Evolutionary conservation across 2,113 vertebrate genomes (phyloP).

Genomic region (Rhineura floridana): DNA sequence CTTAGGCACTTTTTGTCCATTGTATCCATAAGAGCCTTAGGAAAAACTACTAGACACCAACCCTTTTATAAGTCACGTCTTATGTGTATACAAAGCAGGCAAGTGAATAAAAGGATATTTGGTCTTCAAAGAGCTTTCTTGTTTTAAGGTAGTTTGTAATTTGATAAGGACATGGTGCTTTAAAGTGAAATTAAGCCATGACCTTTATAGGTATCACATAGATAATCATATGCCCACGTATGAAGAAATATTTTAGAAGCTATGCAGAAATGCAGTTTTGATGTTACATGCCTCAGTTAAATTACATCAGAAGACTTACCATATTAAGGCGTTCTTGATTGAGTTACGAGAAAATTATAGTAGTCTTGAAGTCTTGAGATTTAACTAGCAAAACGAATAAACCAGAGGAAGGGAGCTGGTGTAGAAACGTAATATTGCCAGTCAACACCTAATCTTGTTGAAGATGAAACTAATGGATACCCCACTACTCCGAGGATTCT

Average conservation of each 20-base stretch:
- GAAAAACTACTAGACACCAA: neutral
- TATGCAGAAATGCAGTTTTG: neutral
- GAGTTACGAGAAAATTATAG: too few species aligned
- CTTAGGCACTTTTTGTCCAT: neutral
- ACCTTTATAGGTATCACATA: neutral
- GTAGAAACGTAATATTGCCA: too few species aligned
- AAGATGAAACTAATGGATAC: too few species aligned
- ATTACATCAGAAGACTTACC: neutral
- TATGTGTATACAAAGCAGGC: neutral
- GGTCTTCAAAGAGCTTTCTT: neutral
- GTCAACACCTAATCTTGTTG: too few species aligned
- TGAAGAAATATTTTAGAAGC: neutral
- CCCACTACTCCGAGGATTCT: too few species aligned
- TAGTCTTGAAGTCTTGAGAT: too few species aligned
- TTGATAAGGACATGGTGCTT: neutral
- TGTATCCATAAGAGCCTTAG: neutral
- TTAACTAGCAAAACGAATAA: too few species aligned
- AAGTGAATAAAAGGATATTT: neutral
- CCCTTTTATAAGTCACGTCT: neutral
- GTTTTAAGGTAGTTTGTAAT: neutral
- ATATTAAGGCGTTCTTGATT: too few species aligned
- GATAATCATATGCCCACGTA: neutral
- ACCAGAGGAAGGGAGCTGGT: too few species aligned
- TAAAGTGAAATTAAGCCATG: conserved; percentile 12
- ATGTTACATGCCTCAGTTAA: neutral